phyloP scores from a whole-genome alignment of 2,888 invertebrate species.

The Trissoscelio sp. region DNA sequence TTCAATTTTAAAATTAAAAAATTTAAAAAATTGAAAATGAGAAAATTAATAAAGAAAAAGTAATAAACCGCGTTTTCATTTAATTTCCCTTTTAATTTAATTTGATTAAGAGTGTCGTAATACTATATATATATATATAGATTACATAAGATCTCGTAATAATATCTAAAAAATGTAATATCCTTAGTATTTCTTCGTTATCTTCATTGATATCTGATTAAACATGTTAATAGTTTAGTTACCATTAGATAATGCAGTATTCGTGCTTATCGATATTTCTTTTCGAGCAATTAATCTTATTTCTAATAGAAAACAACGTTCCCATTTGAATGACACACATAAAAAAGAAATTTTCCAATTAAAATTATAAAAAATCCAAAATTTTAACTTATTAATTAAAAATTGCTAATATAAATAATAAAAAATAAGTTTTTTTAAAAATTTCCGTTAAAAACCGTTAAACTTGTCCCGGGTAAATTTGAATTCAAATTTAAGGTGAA shows the following conservation, averaged over 20 bases:
- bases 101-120: slow-evolving; percentile 33
- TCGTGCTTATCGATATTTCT: slow-evolving; percentile 45
- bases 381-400: too few relatives aligned
- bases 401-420: too few relatives aligned
- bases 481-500: too few relatives aligned
- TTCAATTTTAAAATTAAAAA: background rate
- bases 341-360: too few relatives aligned
- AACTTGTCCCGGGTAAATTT: too few relatives aligned
- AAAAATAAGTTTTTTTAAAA: too few relatives aligned
- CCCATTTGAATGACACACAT: slow-evolving; percentile 10
- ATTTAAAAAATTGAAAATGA: slow-evolving; percentile 9
- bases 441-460: too few relatives aligned
- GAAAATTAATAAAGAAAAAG: background rate
- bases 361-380: too few relatives aligned
- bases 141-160: slow-evolving; percentile 50
- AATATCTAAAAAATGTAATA: slow-evolving; percentile 44
- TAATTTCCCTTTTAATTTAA: slow-evolving; percentile 19
- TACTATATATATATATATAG: slow-evolving; percentile 22
- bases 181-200: slow-evolving; percentile 40
- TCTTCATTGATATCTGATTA: slow-evolving; percentile 45
- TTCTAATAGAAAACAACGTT: slow-evolving; percentile 22
- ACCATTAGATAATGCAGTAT: slow-evolving; percentile 53
- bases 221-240: slow-evolving; percentile 56
- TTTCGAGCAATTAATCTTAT: slow-evolving; percentile 47
- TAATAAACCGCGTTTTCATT: slow-evolving; percentile 26